These are phyloP conservation scores for Cheilosia variabilis DNA, from an alignment of 2,888 invertebrate genomes.

Conservation along the genomic window DNA sequence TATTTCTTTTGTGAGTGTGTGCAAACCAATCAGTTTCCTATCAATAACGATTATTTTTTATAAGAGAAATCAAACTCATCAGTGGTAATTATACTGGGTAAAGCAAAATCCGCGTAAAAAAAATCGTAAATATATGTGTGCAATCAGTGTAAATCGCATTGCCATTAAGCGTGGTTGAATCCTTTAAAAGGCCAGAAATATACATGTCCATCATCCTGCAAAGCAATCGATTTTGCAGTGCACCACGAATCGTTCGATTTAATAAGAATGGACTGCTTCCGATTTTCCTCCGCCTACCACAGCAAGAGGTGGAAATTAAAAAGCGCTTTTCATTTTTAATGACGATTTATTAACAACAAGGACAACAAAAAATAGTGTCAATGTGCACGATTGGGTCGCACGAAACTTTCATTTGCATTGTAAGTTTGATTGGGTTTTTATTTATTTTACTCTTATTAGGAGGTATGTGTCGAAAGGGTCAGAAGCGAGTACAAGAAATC, in stretches of 20 bases:
- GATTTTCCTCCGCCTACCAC: neutral
- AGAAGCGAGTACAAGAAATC: too few relatives aligned
- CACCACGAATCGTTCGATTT: neutral
- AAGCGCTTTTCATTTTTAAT: constrained; percentile 81
- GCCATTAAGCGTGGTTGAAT: constrained; percentile 8
- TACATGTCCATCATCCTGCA: neutral
- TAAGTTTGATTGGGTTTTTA: too few relatives aligned
- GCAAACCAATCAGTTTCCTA: too few relatives aligned
- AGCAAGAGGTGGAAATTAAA: constrained; percentile 75
- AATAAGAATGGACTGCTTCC: constrained; percentile 11
- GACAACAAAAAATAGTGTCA: neutral
- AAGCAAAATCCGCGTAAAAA: neutral
- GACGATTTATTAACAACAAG: constrained; percentile 81
- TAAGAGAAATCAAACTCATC: too few relatives aligned
- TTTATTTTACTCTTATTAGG: too few relatives aligned
- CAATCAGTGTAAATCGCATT: constrained; percentile 23
- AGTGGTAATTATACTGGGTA: neutral
- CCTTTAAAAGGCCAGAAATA: neutral
- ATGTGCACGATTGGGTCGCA: too few relatives aligned
- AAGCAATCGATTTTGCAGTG: constrained; percentile 2
- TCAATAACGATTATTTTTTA: too few relatives aligned
- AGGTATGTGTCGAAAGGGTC: too few relatives aligned
- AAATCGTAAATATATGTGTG: neutral
- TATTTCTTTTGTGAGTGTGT: too few relatives aligned
- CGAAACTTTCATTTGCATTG: too few relatives aligned